phyloP scores from a whole-genome alignment of 2,797 vertebrate species.

The Argentina silus region DNA sequence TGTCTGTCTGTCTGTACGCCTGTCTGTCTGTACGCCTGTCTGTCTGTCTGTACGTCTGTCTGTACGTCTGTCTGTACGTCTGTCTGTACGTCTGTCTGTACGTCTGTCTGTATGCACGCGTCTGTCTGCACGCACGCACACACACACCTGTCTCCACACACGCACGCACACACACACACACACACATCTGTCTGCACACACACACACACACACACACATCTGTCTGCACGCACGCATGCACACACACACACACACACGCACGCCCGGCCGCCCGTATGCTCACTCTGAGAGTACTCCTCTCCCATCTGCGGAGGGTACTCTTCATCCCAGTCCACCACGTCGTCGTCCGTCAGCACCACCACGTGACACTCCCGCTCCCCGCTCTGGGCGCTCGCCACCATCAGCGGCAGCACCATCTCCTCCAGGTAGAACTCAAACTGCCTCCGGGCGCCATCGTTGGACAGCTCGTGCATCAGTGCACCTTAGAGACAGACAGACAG shows the following conservation, averaged over 20 bases:
- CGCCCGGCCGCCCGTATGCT: conserved; percentile 40
- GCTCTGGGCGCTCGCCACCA: conserved; percentile 97
- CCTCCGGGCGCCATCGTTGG: conserved; percentile 93
- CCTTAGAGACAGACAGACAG: conserved; percentile 69
- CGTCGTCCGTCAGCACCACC: conserved; percentile 96
- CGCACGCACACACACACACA: too few species aligned
- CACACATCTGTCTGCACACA: too few species aligned
- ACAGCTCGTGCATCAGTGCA: conserved; percentile 98
- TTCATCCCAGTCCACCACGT: conserved; percentile 98
- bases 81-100: too few species aligned
- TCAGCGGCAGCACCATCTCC: conserved; percentile 97
- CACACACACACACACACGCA: conserved; percentile 3
- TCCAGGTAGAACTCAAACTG: conserved; percentile 98
- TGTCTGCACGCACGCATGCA: background rate
- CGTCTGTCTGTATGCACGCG: too few species aligned
- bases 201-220: background rate
- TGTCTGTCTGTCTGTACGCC: background rate
- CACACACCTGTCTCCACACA: too few species aligned
- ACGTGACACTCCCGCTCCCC: conserved; percentile 97
- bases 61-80: too few species aligned
- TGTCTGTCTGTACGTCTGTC: background rate
- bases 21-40: background rate
- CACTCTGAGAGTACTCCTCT: conserved; percentile 98
- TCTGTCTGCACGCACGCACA: too few species aligned
- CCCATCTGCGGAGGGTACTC: conserved; percentile 99